Evolutionary conservation across 2,797 vertebrate genomes (phyloP).

Genomic region (Lagodon rhomboides): DNA sequence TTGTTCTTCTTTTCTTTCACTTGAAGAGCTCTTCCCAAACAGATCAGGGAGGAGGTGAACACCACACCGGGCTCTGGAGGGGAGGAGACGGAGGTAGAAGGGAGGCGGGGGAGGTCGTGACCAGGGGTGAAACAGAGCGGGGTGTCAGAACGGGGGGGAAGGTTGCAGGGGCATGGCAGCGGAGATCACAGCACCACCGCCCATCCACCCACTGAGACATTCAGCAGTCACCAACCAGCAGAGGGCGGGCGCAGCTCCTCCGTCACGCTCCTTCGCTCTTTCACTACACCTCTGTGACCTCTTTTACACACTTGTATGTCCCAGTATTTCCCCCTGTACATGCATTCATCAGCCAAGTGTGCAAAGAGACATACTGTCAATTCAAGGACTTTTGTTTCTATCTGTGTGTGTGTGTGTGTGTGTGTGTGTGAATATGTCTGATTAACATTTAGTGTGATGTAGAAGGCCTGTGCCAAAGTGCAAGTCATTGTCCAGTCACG

Average conservation of each 20-base stretch:
- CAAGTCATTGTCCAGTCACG: constrained; percentile 36
- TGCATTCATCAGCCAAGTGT: constrained; percentile 55
- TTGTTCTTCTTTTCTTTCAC: constrained; percentile 43
- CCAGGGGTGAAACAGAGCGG: constrained; percentile 75
- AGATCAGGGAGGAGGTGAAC: constrained; percentile 45
- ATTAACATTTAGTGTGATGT: constrained; percentile 26
- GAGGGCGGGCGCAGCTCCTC: constrained; percentile 32
- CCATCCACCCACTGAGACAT: constrained; percentile 71
- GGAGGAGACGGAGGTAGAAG: constrained; percentile 54
- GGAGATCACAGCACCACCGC: constrained; percentile 83
- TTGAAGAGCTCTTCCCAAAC: constrained; percentile 53
- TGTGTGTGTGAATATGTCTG: constrained; percentile 26
- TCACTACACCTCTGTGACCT: background rate
- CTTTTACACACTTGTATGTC: background rate
- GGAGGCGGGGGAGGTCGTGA: constrained; percentile 36
- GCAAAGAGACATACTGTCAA: constrained; percentile 33
- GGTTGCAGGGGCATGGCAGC: constrained; percentile 78
- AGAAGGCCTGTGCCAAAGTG: constrained; percentile 54
- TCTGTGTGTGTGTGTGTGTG: constrained; percentile 25
- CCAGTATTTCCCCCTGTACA: constrained; percentile 39
- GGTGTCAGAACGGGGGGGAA: constrained; percentile 70
- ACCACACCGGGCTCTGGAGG: constrained; percentile 56
- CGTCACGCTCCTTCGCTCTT: constrained; percentile 16
- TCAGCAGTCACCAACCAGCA: constrained; percentile 77
- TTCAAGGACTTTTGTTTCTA: background rate